A percentile compares a stretch with the other conserved stretches of the same genome.
These are phyloP conservation scores for Belgica antarctica DNA, from an alignment of 2,888 invertebrate species.

Conservation along the genomic window DNA sequence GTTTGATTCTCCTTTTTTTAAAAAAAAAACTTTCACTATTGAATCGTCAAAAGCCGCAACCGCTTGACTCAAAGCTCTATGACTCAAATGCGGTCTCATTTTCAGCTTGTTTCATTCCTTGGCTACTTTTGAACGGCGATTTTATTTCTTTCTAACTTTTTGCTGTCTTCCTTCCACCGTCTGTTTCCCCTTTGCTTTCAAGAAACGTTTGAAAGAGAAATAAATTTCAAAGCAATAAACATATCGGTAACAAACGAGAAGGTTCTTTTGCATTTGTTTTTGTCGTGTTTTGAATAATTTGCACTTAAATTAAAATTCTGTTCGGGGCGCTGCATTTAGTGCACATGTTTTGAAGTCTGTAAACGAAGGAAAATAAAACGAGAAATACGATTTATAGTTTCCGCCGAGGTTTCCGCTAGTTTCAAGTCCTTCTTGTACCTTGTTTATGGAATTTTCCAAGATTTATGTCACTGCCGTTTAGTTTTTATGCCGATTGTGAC, in stretches of 20 bases:
- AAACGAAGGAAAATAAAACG: conserved; percentile 9
- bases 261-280: background rate
- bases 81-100: no score
- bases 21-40: no score
- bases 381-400: conserved; percentile 31
- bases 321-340: background rate
- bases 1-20: no score
- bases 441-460: conserved; percentile 8
- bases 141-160: no score
- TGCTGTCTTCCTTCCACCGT: background rate
- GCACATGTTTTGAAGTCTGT: background rate
- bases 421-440: background rate
- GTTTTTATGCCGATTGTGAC: no score
- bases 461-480: background rate
- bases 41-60: no score
- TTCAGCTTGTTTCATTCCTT: no score
- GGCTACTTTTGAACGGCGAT: no score
- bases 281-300: background rate
- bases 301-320: background rate
- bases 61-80: no score
- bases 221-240: background rate
- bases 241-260: background rate
- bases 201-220: background rate
- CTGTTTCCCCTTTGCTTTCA: background rate
- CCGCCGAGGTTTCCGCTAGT: background rate